phyloP scores from a whole-genome alignment of 2,888 invertebrate species.

The Scaptomyza polygonia region DNA sequence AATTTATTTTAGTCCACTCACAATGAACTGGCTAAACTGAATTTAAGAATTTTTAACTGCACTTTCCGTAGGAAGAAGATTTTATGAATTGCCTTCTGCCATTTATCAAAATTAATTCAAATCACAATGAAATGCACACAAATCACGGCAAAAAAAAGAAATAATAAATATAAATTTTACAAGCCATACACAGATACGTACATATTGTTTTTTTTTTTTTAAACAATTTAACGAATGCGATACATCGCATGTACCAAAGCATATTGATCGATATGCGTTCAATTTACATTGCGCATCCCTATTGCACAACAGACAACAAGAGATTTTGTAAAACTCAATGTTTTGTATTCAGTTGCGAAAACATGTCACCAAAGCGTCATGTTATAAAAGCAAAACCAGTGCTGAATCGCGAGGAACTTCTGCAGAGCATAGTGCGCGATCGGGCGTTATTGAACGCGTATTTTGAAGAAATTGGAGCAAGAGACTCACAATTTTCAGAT shows the following conservation, averaged over 20 bases:
- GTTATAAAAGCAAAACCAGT: slow-evolving; percentile 25
- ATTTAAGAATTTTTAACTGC: too few species aligned
- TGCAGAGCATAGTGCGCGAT: slow-evolving; percentile 61
- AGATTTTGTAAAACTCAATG: too few species aligned
- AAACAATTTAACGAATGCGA: slow-evolving; percentile 12
- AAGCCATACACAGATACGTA: neutral
- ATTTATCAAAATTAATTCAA: too few species aligned
- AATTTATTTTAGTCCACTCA: too few species aligned
- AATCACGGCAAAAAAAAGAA: too few species aligned
- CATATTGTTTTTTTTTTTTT: slow-evolving; percentile 32
- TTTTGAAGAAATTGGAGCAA: slow-evolving; percentile 39
- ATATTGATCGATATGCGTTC: slow-evolving; percentile 20
- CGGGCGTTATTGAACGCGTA: slow-evolving; percentile 54
- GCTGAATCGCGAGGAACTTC: slow-evolving; percentile 53
- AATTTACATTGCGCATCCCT: slow-evolving; percentile 6
- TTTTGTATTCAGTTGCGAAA: neutral
- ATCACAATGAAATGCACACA: too few species aligned
- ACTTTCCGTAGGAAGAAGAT: too few species aligned
- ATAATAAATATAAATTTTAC: neutral
- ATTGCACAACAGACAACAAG: neutral
- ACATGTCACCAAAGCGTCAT: slow-evolving; percentile 33
- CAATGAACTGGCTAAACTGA: too few species aligned
- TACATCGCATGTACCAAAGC: slow-evolving; percentile 8
- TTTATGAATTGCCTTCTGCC: too few species aligned
- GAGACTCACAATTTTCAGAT: neutral